phyloP scores from a whole-genome alignment of 2,113 vertebrate genomes.

The Myotis brandtii region DNA sequence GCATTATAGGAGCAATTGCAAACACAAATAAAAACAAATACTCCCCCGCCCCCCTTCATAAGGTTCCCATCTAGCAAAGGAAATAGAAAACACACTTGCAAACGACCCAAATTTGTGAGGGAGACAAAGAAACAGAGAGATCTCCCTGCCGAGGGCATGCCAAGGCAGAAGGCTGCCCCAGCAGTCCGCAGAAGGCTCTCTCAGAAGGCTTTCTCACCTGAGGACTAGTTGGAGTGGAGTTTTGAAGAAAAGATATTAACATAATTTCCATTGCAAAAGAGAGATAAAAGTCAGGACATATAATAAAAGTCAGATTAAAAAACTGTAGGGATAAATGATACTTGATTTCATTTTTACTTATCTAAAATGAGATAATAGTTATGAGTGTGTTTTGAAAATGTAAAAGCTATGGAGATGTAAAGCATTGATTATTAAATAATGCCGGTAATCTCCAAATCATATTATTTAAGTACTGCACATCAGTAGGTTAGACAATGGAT shows the following conservation, averaged over 20 bases:
- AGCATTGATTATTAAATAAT: slow-evolving; percentile 9
- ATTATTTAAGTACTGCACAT: not conserved
- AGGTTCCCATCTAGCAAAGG: not conserved
- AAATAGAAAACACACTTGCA: not conserved
- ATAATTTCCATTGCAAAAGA: slow-evolving; percentile 11
- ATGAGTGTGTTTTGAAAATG: slow-evolving; percentile 2
- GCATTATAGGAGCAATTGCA: not conserved
- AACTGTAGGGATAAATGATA: not conserved
- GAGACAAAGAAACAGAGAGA: not conserved
- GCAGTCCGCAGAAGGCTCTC: rapidly evolving
- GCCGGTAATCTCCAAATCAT: not conserved
- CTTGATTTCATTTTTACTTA: slow-evolving; percentile 25
- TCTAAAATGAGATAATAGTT: not conserved
- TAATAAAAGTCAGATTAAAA: not conserved
- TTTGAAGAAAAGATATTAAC: not conserved
- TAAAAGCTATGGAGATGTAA: not conserved
- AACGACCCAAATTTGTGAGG: not conserved
- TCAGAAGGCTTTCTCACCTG: not conserved
- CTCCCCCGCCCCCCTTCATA: not conserved
- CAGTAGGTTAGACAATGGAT: not conserved
- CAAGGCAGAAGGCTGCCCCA: rapidly evolving
- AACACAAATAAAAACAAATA: not conserved
- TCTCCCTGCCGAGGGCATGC: not conserved
- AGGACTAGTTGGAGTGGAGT: not conserved
- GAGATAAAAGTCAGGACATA: not conserved